Percentiles rank a stretch among this genome's conserved stretches.
phyloP scores from a whole-genome alignment of 2,797 vertebrate species.

The Varecia variegata region DNA sequence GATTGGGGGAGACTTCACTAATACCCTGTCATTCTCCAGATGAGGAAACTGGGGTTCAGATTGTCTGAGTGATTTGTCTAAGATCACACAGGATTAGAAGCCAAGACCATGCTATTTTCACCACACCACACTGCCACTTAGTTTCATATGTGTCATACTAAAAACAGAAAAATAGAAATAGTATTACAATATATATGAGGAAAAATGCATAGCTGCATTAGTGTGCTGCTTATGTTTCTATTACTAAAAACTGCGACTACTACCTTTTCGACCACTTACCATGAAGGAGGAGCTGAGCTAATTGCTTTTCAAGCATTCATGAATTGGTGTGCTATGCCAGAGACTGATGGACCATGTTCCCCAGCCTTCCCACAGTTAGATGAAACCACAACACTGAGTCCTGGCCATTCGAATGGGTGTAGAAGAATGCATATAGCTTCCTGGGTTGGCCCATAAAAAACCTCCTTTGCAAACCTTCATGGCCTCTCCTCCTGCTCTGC shows the following conservation, averaged over 20 bases:
- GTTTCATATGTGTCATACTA: not conserved
- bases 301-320: not conserved
- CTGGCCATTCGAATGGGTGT: not conserved
- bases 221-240: not conserved
- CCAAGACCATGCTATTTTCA: not conserved
- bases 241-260: not conserved
- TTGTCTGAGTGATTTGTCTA: not conserved
- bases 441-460: not conserved
- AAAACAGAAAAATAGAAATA: not conserved
- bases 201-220: not conserved
- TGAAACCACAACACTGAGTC: not conserved
- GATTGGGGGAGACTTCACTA: not conserved
- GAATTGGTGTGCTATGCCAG: not conserved
- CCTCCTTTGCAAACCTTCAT: not conserved
- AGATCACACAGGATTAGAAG: not conserved
- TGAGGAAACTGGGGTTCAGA: not conserved
- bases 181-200: not conserved
- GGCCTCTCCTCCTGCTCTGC: not conserved
- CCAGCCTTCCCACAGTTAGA: not conserved
- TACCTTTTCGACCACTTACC: not conserved
- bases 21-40: not conserved
- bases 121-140: not conserved
- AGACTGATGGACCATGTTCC: not conserved
- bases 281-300: not conserved
- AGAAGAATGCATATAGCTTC: not conserved